phyloP scores from a whole-genome alignment of 2,797 vertebrate genomes.

The Dermochelys coriacea region DNA sequence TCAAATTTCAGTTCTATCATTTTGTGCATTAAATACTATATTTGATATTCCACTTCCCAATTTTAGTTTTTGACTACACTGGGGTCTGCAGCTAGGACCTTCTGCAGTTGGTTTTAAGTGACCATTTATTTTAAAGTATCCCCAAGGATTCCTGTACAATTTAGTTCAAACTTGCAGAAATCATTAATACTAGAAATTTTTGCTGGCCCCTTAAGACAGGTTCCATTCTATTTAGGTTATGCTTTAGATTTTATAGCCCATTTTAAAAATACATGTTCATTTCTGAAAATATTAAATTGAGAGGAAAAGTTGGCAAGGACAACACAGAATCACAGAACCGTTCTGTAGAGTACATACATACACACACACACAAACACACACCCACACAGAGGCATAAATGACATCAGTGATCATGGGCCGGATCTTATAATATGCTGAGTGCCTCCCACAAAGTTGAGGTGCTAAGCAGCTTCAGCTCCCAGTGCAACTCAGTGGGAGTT shows the following conservation, averaged over 20 bases:
- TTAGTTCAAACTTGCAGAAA: constrained; percentile 56
- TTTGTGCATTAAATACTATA: constrained; percentile 32
- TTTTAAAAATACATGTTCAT: constrained; percentile 71
- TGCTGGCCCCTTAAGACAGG: constrained; percentile 48
- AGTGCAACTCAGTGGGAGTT: not conserved
- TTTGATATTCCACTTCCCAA: constrained; percentile 56
- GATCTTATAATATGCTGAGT: not conserved
- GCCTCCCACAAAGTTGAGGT: not conserved
- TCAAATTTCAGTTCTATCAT: constrained; percentile 44
- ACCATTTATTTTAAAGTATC: constrained; percentile 61
- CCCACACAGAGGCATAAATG: not conserved
- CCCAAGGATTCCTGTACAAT: constrained; percentile 12
- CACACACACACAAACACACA: not conserved
- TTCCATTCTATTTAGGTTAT: constrained; percentile 57
- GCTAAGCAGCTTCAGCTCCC: not conserved
- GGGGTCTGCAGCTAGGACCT: constrained; percentile 56
- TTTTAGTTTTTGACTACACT: constrained; percentile 65
- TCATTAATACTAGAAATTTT: constrained; percentile 27
- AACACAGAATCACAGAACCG: constrained; percentile 53
- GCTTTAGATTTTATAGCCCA: constrained; percentile 61
- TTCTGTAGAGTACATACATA: not conserved
- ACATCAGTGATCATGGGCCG: not conserved
- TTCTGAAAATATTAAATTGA: constrained; percentile 69
- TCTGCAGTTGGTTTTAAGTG: constrained; percentile 59
- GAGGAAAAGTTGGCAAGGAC: constrained; percentile 57